phyloP scores from a whole-genome alignment of 2,888 invertebrate species.

The Sipunculus nudus region DNA sequence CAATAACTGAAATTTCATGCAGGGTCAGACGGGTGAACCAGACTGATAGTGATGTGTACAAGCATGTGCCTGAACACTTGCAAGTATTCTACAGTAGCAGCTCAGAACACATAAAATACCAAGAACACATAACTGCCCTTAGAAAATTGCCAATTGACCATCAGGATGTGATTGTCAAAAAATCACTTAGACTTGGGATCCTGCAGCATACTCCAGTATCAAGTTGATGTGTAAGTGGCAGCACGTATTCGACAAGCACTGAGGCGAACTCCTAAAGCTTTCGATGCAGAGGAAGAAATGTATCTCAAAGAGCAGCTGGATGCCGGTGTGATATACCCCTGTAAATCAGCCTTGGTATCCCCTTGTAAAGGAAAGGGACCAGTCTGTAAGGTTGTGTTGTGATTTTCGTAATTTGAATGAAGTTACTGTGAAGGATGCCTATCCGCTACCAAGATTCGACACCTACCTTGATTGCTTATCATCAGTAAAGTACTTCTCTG shows the following conservation, averaged over 20 bases:
- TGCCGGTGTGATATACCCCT: conserved; percentile 1
- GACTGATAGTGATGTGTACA: too few species aligned
- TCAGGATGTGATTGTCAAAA: neutral
- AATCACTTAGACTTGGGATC: conserved; percentile 3
- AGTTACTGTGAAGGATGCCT: conserved; percentile 11
- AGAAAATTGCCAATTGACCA: neutral
- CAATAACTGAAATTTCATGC: too few species aligned
- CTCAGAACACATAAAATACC: too few species aligned
- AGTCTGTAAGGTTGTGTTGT: conserved; percentile 10
- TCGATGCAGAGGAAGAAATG: conserved; percentile 1
- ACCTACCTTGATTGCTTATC: conserved; percentile 9
- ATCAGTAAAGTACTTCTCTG: neutral
- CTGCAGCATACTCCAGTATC: neutral
- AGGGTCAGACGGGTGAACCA: too few species aligned
- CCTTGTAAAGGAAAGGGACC: conserved; percentile 12
- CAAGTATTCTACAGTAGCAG: too few species aligned
- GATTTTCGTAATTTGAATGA: conserved; percentile 12
- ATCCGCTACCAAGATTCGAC: conserved; percentile 16
- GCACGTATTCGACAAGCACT: conserved; percentile 5
- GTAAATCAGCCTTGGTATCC: conserved; percentile 1
- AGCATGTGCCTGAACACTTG: too few species aligned
- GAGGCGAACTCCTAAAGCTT: conserved; percentile 1
- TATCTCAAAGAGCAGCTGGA: neutral
- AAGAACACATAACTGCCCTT: neutral
- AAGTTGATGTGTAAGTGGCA: conserved; percentile 6